These are phyloP conservation scores for Periophthalmodon schlosseri DNA, from an alignment of 2,113 vertebrate genomes.

Conservation along the genomic window DNA sequence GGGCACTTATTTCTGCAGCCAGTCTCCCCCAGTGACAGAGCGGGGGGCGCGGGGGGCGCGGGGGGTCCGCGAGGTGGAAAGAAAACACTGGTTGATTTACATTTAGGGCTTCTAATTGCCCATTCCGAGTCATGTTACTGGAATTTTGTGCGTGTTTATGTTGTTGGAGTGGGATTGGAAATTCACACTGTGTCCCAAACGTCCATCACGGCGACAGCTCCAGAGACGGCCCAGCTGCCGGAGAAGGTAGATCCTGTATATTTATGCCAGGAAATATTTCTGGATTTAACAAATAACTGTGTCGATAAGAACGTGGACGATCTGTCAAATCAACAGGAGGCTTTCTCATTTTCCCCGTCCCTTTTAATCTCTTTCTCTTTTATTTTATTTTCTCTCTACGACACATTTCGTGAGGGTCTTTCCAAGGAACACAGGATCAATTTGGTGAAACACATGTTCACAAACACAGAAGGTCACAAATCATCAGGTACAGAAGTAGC, in stretches of 20 bases:
- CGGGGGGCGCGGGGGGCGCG: constrained; percentile 29
- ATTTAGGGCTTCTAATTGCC: constrained; percentile 74
- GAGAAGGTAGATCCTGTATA: constrained; percentile 31
- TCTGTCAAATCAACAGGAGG: constrained; percentile 8
- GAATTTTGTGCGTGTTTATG: constrained; percentile 69
- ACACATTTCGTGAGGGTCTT: background rate
- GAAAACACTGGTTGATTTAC: constrained; percentile 62
- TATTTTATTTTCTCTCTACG: background rate
- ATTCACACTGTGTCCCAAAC: constrained; percentile 69
- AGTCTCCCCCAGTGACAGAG: constrained; percentile 40
- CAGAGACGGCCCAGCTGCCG: constrained; percentile 47
- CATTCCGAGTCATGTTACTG: constrained; percentile 61
- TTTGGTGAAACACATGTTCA: background rate
- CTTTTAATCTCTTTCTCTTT: background rate
- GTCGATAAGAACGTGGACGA: constrained; percentile 4
- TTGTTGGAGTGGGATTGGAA: constrained; percentile 62
- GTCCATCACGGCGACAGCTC: constrained; percentile 73
- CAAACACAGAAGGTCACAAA: background rate
- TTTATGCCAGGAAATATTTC: constrained; percentile 47
- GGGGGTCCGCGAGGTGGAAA: constrained; percentile 34
- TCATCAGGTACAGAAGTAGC: background rate
- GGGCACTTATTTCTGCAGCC: constrained; percentile 34
- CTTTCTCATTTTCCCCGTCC: background rate
- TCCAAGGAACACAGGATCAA: background rate
- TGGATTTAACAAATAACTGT: constrained; percentile 54